Base-by-base conservation (phyloP, 2,888 invertebrate genomes). In the Myopa testacea region DNA sequence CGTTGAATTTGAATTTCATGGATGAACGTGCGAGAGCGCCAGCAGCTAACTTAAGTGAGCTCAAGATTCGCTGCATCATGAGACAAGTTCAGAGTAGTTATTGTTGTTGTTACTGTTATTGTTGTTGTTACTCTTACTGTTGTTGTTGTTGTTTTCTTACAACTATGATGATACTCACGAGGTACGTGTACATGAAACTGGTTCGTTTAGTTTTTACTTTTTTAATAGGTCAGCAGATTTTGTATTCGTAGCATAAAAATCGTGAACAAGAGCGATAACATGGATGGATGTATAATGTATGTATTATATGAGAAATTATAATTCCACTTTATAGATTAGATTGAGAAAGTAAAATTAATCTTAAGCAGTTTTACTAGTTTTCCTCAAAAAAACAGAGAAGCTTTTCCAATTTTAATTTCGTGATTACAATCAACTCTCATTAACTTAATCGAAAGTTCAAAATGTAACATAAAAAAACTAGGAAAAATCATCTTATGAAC, bases 131-230 rank as follows among this genome's bases (percentile, higher is more conserved):
- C 16, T 55, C 6, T 12, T 55, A 55, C 55, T 55, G 55, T 5
- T 55, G 55, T 8, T 16, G 55, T 16, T 16, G 55, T 5, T 55
- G 55, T 8, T 16, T 6, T 16, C 5, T 6, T 12, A 50, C 12
- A 34, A 52, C 52, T 4, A 37, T 52, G 37, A 52, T 40, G 73
- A 45, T 38, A 71, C 10, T 40, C 4, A 55, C 3, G 55, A 70
- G 70, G 5, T 40, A 19, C 14, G 26, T n/a, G 8, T 55, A 55
- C 19, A 19, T 52, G 14, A 58, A 65, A 74, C 74, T 26, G 74
- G 74, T 74, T 65, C 74, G 65, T 65, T 37, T 50, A 52, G 74
- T 52, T 74, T 74, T 74, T 74, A 74, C 74, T 74, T 74, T 65
- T 73, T 74, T 65, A 63, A 65, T 65, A 74, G 74, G 65, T 74